Conservation (phyloP, 2,888 invertebrate species). For the Cryptocephalus moraei region DNA sequence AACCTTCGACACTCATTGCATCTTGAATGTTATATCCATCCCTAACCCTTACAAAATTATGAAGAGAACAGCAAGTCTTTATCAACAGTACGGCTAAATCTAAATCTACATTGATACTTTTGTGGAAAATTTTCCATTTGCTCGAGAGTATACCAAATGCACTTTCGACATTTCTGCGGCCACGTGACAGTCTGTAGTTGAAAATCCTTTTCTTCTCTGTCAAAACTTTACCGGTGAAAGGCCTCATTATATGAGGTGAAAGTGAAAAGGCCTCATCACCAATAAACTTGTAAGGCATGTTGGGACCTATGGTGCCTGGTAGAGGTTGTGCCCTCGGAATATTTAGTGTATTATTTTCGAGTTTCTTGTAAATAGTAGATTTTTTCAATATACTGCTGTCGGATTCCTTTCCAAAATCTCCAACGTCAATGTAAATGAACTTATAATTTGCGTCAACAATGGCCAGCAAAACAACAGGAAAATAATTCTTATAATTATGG, state of each 20-base stretch:
- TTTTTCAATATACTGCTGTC: too few species aligned
- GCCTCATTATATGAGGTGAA: conserved; percentile 15
- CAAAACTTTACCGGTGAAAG: too few species aligned
- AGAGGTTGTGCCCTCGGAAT: conserved; percentile 2
- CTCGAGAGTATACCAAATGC: conserved; percentile 8
- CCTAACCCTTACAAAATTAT: too few species aligned
- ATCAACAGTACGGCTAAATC: conserved; percentile 5
- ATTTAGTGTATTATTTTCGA: conserved; percentile 4
- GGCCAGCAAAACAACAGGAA: conserved; percentile 12
- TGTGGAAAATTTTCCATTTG: conserved; percentile 9
- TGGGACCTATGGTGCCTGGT: conserved; percentile 11
- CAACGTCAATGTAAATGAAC: too few species aligned
- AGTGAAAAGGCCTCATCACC: conserved; percentile 14
- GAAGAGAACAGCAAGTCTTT: too few species aligned
- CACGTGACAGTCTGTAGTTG: conserved; percentile 8
- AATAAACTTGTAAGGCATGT: conserved; percentile 11
- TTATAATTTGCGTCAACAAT: conserved; percentile 10
- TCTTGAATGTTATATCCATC: too few species aligned
- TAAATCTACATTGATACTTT: conserved; percentile 7
- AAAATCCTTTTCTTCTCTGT: too few species aligned
- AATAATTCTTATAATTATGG: conserved; percentile 9
- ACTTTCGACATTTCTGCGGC: conserved; percentile 7
- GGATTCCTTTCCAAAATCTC: too few species aligned
- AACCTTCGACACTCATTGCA: too few species aligned
- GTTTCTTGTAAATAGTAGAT: too few species aligned